Evolutionary conservation across 1,140 invertebrate species (phyloP), one percentile per base, ranked within the genome.

Genomic region (Zaprionus nigranus): DNA sequence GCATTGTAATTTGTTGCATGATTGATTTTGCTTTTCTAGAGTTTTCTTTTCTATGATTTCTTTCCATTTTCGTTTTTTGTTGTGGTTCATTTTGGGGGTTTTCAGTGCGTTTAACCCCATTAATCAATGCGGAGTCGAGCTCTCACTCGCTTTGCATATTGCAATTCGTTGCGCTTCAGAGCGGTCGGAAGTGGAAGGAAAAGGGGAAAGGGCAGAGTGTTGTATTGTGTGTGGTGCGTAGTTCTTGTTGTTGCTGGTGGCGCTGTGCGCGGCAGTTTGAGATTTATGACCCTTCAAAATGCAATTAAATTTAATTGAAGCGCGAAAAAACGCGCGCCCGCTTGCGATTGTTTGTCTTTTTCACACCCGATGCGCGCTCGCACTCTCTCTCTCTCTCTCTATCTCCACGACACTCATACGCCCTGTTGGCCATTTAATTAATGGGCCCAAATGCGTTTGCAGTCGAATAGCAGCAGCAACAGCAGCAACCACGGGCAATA

Each of bases 231-330:
- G 58, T 24, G 30, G 2, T 79, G 78, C 82, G 71, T 81, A 36
- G 70, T 81, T 78, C 68, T 83, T 80, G 79, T 67, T 77, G 20
- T 17, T 71, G 60, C 60, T 72, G n/a, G 30, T 34, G 30, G 30
- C 24, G 34, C 36, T 49, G 54, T 26, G 36, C 68, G 76, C 67
- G 73, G 75, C 85, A 85, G 86, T 82, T 77, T 70, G 83, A 78
- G 90, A 91, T 91, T 91, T 91, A 91, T 91, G 90, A 75, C 85
- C 78, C 90, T 91, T 91, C 90, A 91, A 90, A 91, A 91, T 91
- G 90, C 90, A 88, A 91, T 91, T 91, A 91, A 91, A 91, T 91
- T 91, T 91, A 91, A 91, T 91, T 91, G 88, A 86, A 90, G 90
- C 84, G 75, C 62, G 79, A 87, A 91, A 88, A 90, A 86, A 75